phyloP scores from a whole-genome alignment of 2,888 invertebrate species.

The Lycocerus yunnanus region DNA sequence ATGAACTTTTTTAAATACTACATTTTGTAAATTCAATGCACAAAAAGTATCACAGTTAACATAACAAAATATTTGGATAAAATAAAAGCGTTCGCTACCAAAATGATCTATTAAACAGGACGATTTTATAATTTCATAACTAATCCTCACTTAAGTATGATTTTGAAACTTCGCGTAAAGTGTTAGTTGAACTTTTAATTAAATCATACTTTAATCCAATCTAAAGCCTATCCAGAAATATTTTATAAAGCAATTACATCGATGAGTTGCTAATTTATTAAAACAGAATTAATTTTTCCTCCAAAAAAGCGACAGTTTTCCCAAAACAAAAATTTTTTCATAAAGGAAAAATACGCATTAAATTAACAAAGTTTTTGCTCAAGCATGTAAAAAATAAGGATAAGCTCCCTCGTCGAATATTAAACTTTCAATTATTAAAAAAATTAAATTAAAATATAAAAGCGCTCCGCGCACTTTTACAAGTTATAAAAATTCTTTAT shows the following conservation, averaged over 20 bases:
- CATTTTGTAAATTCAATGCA: too few species aligned
- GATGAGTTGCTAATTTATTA: not conserved
- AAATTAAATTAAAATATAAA: slow-evolving; percentile 12
- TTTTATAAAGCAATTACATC: not conserved
- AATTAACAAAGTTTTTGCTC: not conserved
- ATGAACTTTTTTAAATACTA: too few species aligned
- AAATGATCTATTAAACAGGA: not conserved
- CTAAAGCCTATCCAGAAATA: not conserved
- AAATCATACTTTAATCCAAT: not conserved
- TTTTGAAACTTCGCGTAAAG: not conserved
- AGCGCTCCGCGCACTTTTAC: slow-evolving; percentile 9
- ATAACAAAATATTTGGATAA: too few species aligned
- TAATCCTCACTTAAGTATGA: not conserved
- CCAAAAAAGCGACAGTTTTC: not conserved
- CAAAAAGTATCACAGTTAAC: too few species aligned
- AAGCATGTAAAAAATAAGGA: not conserved
- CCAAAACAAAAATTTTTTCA: not conserved
- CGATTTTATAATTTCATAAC: not conserved
- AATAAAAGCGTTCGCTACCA: not conserved
- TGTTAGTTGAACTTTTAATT: not conserved
- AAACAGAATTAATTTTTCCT: not conserved
- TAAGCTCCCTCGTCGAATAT: slow-evolving; percentile 6
- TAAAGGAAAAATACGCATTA: not conserved
- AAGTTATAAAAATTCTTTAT: slow-evolving; percentile 12
- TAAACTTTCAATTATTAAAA: slow-evolving; percentile 17